Evolutionary conservation across 1,140 invertebrate genomes (phyloP), one percentile per base, ranked within the genome.

Genomic region (Psilanteris sp.): DNA sequence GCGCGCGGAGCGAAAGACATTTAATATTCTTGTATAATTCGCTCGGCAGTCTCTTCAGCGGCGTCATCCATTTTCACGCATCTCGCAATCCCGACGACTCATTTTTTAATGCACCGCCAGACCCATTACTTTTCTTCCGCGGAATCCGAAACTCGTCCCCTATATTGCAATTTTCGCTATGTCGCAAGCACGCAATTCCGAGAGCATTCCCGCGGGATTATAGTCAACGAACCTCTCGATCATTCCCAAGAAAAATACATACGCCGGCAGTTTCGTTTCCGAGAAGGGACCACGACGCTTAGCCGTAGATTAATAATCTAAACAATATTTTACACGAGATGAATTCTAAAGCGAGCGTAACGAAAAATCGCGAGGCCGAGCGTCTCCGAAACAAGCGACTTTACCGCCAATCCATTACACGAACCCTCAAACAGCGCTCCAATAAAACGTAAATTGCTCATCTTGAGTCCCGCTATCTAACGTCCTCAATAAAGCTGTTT

Each of bases 221-320:
- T 26, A 71, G 55, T 66, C 74, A 61, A 67, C 74, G 74, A 77
- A 77, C 46, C 67, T 72, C 67, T 72, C 74, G 67, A 77, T 77
- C 74, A 77, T 77, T 57, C 52, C 26, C 41, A 67, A 77, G 74
- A 71, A 77, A 77, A 77, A 71, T 67, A 46, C 52, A 55, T 26
- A 27, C 73, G 36, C 70, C 31, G 41, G 6, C 9, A 8, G 6
- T 5, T 9, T 29, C 29, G 20, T 18, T 16, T 4, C 16, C 41
- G 24, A 22, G 18, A 10, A 7, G 22, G 9, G 29, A 15, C 24
- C 10, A 27, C 36, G 31, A 18, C 24, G 13, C 34, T 39, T 29
- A 43, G 55, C 27, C 41, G 50, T 66, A 39, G 50, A 76, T 70
- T 76, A 76, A 76, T 70, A 76, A 76, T 70, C 57, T 70, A 64